These are phyloP conservation scores for Heliconius sara DNA, from an alignment of 2,888 invertebrate genomes.

Conservation along the genomic window DNA sequence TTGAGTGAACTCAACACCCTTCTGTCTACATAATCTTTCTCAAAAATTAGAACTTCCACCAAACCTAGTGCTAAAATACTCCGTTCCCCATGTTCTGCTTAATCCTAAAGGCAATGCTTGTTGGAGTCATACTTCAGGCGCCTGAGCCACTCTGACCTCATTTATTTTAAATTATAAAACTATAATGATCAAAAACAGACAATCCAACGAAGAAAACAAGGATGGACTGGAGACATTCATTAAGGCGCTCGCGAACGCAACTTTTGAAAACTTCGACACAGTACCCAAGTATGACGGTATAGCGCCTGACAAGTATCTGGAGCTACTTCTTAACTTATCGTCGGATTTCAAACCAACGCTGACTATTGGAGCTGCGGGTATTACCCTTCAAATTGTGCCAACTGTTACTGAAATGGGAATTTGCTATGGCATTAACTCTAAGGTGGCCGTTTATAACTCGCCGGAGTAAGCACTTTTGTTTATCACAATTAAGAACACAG, in stretches of 20 bases:
- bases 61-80: too few relatives aligned
- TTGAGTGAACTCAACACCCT: too few relatives aligned
- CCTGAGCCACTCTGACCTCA: too few relatives aligned
- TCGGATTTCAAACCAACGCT: conserved; percentile 76
- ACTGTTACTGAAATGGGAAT: conserved; percentile 88
- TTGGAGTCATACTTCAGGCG: too few relatives aligned
- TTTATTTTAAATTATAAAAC: not conserved
- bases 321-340: conserved; percentile 81
- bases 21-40: too few relatives aligned
- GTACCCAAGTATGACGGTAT: conserved; percentile 84
- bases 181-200: conserved; percentile 51
- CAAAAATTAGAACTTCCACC: not conserved
- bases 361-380: conserved; percentile 82
- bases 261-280: conserved; percentile 84
- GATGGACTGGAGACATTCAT: conserved; percentile 83
- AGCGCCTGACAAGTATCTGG: conserved; percentile 82
- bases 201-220: conserved; percentile 73
- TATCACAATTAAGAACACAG: too few relatives aligned
- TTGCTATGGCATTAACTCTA: conserved; percentile 88
- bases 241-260: conserved; percentile 81
- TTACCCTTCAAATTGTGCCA: conserved; percentile 80
- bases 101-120: too few relatives aligned
- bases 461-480: conserved; percentile 72
- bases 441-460: conserved; percentile 85
- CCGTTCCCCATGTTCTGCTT: too few relatives aligned